Evolutionary conservation across 2,797 vertebrate species (phyloP), one percentile per base, ranked within the genome.

Genomic region (Tympanoctomys barrerae): DNA sequence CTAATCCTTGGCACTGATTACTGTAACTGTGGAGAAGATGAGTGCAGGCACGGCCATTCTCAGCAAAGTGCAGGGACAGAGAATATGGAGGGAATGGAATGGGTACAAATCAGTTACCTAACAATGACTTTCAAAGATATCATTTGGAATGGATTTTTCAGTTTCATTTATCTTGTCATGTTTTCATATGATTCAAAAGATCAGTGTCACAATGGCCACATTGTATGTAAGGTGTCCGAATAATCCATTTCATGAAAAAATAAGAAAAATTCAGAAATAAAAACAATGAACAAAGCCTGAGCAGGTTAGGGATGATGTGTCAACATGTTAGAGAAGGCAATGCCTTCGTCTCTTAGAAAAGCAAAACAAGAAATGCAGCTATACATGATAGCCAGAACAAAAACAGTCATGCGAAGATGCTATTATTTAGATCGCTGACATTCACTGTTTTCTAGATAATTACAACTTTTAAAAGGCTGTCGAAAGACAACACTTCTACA

Each of bases 1-100:
- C 97, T 97, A 98, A 68, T 98, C 97, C 98, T 98, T 96, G 98
- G 96, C 97, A 97, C 92, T 98, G 94, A 96, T 97, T 96, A 87
- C 90, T 97, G 71, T 59, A 96, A 94, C 71, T 93, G 52, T 87
- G 2, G 8, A 90, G 93, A 96, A 95, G 94, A 86, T 62, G 90
- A 97, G 78, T 57, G 19, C 2, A 95, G 91, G 61, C 36, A 71
- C 87, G 75, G 61, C 77, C 77, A 33, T 90, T 88, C 87, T n/a
- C 49, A 62, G 18, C 16, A 4, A 24, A 77, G 81, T 94, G 85
- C 10, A 39, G 2, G 24, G 49, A 7, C 70, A 16, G 57, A 84
- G 52, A 94, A 24, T 33, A 16, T 33, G 54, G 52, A 84, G 61
- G 59, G 24, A 87, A n/a, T 88, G 64, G 21, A 85, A 26, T 86